Base-by-base conservation (phyloP, 2,797 vertebrate genomes). In the Cuniculus paca region DNA sequence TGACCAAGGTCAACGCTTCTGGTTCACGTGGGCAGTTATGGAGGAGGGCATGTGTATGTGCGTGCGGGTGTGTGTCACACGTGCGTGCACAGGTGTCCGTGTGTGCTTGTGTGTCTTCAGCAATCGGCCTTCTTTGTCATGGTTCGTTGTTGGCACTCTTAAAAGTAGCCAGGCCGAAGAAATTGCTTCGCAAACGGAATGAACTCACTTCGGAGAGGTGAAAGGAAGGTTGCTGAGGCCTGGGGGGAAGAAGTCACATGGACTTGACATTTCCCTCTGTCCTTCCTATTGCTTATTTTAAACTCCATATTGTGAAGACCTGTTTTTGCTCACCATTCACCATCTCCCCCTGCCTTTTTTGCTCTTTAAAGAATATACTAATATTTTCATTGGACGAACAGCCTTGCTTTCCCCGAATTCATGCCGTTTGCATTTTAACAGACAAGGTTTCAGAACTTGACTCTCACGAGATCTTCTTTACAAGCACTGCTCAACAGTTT, bases 111-210 rank as follows among this genome's bases (percentile, higher is more conserved):
- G 36, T 70, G 42, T 39, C 50, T 34, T 45, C 24, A 68, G 84
- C 90, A 83, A 52, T 86, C 83, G 68, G 24, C 34, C 74, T 89
- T 88, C 75, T 78, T 77, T 87, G 87, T 93, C 16, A 0, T 39
- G 24, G 36, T 81, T 86, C 97, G 86, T 90, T 93, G 58, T 96
- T 89, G 88, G 91, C 82, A 80, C 52, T 31, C 65, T 90, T 83
- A 52, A 70, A 78, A 84, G 56, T 54, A 72, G 52, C 54, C 79
- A 83, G 42, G 45, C 90, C 86, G 54, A 36, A 95, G 34, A 91
- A 88, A 92, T 87, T 92, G 88, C 86, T 91, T 39, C 72, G 85
- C 88, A 94, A 95, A 88, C 91, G 75, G 85, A 79, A 36, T 11
- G 1, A 91, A 82, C 82, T 80, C 17, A 88, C 79, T 94, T 95